These are phyloP conservation scores for Apoderus coryli DNA, from an alignment of 2,888 invertebrate genomes.

Conservation along the genomic window DNA sequence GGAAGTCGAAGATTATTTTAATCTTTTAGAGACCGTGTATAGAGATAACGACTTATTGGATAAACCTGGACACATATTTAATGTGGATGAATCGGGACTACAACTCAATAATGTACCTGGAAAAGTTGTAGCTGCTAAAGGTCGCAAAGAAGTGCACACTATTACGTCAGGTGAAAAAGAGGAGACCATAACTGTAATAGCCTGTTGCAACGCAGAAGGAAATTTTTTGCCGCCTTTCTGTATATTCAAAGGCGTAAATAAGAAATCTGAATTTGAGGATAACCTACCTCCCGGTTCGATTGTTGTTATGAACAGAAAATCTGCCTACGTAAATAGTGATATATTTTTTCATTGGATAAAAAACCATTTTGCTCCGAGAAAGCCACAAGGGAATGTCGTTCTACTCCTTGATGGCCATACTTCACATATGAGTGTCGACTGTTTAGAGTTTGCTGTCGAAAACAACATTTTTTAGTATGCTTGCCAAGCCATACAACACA, in stretches of 20 bases:
- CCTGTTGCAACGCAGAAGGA: constrained; percentile 14
- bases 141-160: constrained; percentile 1
- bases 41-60: constrained; percentile 4
- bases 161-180: constrained; percentile 13
- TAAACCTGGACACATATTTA: constrained; percentile 4
- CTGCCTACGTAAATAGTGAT: constrained; percentile 16
- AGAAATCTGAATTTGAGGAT: constrained; percentile 14
- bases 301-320: constrained; percentile 16
- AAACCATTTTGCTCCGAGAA: constrained; percentile 20
- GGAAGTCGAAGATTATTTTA: constrained; percentile 5
- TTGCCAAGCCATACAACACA: too few relatives aligned
- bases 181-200: constrained; percentile 16
- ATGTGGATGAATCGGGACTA: constrained; percentile 16
- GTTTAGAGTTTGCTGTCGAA: too few relatives aligned
- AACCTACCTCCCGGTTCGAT: constrained; percentile 16
- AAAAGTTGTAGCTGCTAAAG: constrained; percentile 20
- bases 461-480: too few relatives aligned
- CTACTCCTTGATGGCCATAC: constrained; percentile 24
- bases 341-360: constrained; percentile 14
- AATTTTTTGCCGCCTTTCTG: constrained; percentile 12
- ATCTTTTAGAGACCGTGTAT: constrained; percentile 4
- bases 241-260: constrained; percentile 16
- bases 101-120: constrained; percentile 28
- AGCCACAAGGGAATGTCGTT: constrained; percentile 20
- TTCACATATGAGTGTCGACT: too few relatives aligned